Evolutionary conservation across 2,113 vertebrate genomes (phyloP).

Genomic region (Emberiza fucata): DNA sequence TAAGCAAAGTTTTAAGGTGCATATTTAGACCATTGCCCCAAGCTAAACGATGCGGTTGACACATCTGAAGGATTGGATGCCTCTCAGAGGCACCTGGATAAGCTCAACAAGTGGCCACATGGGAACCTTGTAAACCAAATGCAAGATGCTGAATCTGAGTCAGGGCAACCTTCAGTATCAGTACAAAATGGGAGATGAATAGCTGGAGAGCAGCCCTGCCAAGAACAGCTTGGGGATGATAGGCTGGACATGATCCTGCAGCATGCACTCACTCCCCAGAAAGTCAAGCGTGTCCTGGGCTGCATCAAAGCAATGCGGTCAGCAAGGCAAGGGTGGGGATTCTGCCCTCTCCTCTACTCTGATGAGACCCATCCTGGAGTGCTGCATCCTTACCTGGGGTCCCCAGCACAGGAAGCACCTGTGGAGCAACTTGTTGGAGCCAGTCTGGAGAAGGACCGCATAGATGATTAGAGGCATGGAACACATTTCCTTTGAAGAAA

Average conservation of each 20-base stretch:
- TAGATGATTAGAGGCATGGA: neutral
- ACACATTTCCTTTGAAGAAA: neutral
- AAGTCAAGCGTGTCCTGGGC: neutral
- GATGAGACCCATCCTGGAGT: neutral
- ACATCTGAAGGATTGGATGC: neutral
- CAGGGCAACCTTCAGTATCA: neutral
- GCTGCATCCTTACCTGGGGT: neutral
- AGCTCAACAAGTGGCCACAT: neutral
- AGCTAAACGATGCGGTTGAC: fast-evolving
- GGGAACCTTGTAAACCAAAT: neutral
- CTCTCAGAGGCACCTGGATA: neutral
- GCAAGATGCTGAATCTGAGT: neutral
- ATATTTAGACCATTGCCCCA: neutral
- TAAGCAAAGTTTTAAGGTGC: neutral
- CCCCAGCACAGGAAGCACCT: neutral
- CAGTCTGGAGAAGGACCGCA: neutral
- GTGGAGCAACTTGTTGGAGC: neutral
- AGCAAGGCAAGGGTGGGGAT: neutral
- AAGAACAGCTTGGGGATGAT: neutral
- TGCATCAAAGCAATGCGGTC: fast-evolving
- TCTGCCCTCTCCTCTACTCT: neutral
- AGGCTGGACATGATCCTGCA: neutral
- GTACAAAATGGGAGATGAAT: neutral
- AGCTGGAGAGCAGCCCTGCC: neutral
- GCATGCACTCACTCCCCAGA: neutral